These are phyloP conservation scores for Sphaeramia orbicularis DNA, from an alignment of 2,797 vertebrate species.

Conservation along the genomic window DNA sequence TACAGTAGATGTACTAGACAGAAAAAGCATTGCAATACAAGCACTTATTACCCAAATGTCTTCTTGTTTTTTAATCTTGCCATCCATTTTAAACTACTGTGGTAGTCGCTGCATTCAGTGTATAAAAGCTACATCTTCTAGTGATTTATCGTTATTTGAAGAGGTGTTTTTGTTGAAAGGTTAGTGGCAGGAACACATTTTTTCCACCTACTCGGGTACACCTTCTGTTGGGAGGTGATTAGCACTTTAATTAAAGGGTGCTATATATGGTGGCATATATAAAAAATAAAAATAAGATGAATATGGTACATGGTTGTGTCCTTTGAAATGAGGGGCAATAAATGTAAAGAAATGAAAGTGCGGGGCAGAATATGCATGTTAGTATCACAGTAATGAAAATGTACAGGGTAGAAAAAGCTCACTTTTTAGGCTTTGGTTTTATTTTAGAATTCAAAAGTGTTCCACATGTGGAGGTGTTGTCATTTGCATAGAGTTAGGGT, in stretches of 20 bases:
- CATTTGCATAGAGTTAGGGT: slow-evolving; percentile 5
- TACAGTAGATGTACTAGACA: no score
- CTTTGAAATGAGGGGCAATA: neutral
- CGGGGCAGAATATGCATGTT: slow-evolving; percentile 37
- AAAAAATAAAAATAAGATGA: slow-evolving; percentile 8
- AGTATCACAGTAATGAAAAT: slow-evolving; percentile 15
- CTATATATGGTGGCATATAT: slow-evolving; percentile 13
- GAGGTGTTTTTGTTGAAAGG: neutral
- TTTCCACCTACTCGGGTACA: neutral
- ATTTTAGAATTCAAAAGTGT: slow-evolving; percentile 24
- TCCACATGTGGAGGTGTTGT: slow-evolving; percentile 14
- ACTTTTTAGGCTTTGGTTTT: slow-evolving; percentile 14
- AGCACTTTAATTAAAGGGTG: slow-evolving; percentile 28
- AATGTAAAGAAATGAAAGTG: slow-evolving; percentile 43
- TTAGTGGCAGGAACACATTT: neutral
- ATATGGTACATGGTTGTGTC: slow-evolving; percentile 27
- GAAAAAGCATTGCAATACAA: no score
- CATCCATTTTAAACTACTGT: no score
- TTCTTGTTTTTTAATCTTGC: no score
- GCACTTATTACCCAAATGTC: no score
- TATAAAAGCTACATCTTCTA: neutral
- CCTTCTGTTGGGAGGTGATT: slow-evolving; percentile 18
- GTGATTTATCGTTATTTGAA: neutral
- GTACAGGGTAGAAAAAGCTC: slow-evolving; percentile 7
- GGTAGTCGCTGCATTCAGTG: no score